A percentile compares a stretch with the other conserved stretches of the same genome.
Evolutionary conservation across 1,140 invertebrate species (phyloP).

Genomic region (Tribolium madens): DNA sequence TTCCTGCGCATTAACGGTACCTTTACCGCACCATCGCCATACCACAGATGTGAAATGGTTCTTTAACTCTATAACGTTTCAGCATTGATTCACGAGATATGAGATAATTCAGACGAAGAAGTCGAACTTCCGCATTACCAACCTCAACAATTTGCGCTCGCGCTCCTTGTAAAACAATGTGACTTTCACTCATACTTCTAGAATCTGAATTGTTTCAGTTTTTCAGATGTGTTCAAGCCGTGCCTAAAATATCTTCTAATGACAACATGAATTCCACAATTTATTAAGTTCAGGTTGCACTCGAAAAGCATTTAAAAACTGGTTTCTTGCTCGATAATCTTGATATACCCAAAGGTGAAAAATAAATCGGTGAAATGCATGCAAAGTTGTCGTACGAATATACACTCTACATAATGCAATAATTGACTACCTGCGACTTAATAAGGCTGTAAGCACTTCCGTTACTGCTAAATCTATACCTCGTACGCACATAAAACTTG

Average conservation of each 20-base stretch:
- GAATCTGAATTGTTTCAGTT: background rate
- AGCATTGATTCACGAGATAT: conserved; percentile 3
- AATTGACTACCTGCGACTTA: background rate
- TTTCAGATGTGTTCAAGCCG: background rate
- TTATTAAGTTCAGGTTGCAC: background rate
- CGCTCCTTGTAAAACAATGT: background rate
- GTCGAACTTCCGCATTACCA: conserved; percentile 9
- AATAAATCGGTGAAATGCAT: background rate
- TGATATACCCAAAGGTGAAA: background rate
- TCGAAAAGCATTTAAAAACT: background rate
- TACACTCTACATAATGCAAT: background rate
- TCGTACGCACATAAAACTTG: background rate
- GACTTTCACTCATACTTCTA: conserved; percentile 5
- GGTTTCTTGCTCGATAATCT: background rate
- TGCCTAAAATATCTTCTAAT: background rate
- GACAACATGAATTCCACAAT: background rate
- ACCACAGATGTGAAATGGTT: background rate
- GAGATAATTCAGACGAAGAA: conserved; percentile 10
- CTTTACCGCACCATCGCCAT: background rate
- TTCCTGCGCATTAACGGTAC: background rate
- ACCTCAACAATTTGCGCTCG: background rate
- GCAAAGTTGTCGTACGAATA: background rate
- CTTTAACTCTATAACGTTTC: background rate
- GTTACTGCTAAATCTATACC: background rate
- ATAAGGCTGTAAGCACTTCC: background rate